phyloP scores from a whole-genome alignment of 2,797 vertebrate genomes.

The Ctenochaetus hawaiiensis region DNA sequence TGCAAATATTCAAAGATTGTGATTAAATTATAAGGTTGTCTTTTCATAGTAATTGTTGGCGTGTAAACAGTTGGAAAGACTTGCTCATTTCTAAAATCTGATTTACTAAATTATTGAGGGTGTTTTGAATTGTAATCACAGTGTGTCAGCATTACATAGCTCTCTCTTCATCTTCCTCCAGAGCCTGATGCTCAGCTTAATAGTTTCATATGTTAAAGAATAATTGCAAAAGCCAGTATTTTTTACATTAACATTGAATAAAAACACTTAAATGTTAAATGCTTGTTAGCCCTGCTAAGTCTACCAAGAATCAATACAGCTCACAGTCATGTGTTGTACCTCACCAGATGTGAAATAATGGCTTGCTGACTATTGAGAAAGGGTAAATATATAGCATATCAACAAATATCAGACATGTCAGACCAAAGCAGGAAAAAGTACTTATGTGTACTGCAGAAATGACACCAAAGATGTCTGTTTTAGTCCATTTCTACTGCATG shows the following conservation, averaged over 20 bases:
- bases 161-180: background rate
- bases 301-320: background rate
- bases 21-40: constrained; percentile 8
- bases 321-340: background rate
- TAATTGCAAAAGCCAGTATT: background rate
- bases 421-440: constrained; percentile 14
- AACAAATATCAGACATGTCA: background rate
- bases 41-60: background rate
- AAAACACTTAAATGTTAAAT: background rate
- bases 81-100: constrained; percentile 4
- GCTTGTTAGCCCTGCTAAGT: background rate
- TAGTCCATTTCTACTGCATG: background rate
- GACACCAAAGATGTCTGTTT: background rate
- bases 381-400: background rate
- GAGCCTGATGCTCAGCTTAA: background rate
- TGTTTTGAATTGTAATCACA: constrained; percentile 14
- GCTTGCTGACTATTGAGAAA: background rate
- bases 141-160: constrained; percentile 14
- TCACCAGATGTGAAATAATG: background rate
- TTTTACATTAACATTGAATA: background rate
- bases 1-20: constrained; percentile 23
- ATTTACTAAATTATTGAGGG: constrained; percentile 19
- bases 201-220: constrained; percentile 4
- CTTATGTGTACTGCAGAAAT: constrained; percentile 10
- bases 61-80: constrained; percentile 24